A percentile compares a stretch with the other conserved stretches of the same genome.
Conservation (phyloP, 1,140 invertebrate genomes). For the Aleiodes sp. region DNA sequence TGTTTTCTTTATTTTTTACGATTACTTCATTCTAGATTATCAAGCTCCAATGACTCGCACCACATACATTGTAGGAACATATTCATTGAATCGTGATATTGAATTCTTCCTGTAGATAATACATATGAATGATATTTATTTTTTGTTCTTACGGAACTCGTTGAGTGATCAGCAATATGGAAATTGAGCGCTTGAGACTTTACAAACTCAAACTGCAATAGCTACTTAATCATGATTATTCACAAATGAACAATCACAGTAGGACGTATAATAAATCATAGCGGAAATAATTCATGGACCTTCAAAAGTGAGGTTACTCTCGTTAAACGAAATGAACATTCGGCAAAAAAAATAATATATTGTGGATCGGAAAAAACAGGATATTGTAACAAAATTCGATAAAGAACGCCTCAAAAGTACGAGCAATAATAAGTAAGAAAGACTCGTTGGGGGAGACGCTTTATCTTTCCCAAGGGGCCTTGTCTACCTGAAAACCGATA, state of each 20-base stretch:
- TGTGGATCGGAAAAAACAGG: no score
- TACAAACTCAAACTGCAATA: neutral
- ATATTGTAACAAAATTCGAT: neutral
- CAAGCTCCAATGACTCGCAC: constrained; percentile 4
- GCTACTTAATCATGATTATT: no score
- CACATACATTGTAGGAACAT: neutral
- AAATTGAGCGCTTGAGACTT: neutral
- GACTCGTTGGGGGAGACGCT: neutral
- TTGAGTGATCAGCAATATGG: neutral
- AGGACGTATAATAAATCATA: no score
- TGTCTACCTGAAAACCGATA: constrained; percentile 10
- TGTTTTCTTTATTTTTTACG: no score
- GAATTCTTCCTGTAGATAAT: constrained; percentile 3
- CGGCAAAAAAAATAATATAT: no score
- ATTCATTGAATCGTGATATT: constrained; percentile 4
- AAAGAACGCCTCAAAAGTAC: neutral
- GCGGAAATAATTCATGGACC: no score
- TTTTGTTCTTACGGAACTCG: neutral
- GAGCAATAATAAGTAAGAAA: neutral
- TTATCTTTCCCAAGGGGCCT: constrained; percentile 12
- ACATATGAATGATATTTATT: neutral
- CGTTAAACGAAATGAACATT: no score
- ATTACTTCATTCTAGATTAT: neutral
- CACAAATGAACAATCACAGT: no score
- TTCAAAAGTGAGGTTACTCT: no score